Percentiles rank a stretch among this genome's conserved stretches.
phyloP scores from a whole-genome alignment of 2,797 vertebrate species.

The Oophaga sylvatica region DNA sequence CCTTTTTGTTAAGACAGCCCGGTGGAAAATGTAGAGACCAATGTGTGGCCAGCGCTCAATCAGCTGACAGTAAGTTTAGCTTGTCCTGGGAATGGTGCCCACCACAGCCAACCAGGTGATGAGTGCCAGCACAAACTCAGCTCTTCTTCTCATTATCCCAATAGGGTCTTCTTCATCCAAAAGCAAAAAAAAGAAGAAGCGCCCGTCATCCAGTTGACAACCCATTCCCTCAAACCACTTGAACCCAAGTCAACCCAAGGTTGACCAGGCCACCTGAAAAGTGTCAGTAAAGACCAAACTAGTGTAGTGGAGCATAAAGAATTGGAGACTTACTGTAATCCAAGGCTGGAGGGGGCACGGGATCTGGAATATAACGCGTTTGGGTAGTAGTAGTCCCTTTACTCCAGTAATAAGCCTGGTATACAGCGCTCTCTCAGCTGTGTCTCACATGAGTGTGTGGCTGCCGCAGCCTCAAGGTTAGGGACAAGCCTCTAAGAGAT shows the following conservation, averaged over 20 bases:
- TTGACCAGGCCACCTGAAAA: neutral
- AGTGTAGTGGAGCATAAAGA: neutral
- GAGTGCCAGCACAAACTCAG: conserved; percentile 46
- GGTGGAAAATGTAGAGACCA: conserved; percentile 32
- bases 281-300: neutral
- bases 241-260: neutral
- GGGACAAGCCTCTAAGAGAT: conserved; percentile 55
- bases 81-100: conserved; percentile 48
- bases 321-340: conserved; percentile 47
- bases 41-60: conserved; percentile 36
- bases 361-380: neutral
- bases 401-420: conserved; percentile 8
- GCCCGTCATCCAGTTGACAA: neutral
- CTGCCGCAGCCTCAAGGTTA: conserved; percentile 40
- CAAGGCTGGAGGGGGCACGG: neutral
- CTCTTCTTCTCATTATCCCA: conserved; percentile 14
- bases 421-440: conserved; percentile 36
- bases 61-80: conserved; percentile 47
- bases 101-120: conserved; percentile 43
- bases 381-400: neutral
- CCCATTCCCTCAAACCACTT: neutral
- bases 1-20: conserved; percentile 38
- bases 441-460: conserved; percentile 42
- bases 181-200: conserved; percentile 3
- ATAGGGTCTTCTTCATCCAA: conserved; percentile 35